These are phyloP conservation scores for Cygnus atratus DNA, from an alignment of 2,113 vertebrate genomes.

Conservation along the genomic window DNA sequence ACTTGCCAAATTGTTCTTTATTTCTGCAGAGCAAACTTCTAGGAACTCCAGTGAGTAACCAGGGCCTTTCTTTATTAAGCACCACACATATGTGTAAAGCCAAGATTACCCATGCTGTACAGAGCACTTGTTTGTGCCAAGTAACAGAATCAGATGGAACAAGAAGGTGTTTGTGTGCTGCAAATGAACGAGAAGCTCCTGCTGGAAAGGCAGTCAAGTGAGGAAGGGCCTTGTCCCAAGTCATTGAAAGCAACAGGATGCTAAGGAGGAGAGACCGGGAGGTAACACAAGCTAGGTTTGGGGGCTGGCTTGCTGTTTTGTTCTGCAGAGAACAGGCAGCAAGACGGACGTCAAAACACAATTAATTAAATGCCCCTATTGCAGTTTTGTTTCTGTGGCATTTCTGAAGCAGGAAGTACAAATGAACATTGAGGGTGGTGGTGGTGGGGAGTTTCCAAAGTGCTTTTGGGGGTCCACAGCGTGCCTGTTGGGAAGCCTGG, in stretches of 20 bases:
- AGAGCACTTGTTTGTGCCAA: neutral
- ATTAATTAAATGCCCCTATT: neutral
- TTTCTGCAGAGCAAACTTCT: slow-evolving; percentile 33
- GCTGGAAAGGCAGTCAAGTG: neutral
- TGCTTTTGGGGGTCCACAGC: fast-evolving
- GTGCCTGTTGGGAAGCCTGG: neutral
- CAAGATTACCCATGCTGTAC: neutral
- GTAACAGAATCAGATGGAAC: neutral
- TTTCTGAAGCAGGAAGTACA: neutral
- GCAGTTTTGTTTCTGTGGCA: neutral
- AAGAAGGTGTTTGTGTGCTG: neutral
- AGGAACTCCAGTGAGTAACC: neutral
- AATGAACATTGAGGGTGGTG: neutral
- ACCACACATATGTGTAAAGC: neutral
- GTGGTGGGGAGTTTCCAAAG: neutral
- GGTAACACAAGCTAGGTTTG: fast-evolving
- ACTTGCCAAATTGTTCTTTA: slow-evolving; percentile 13
- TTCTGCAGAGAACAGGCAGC: neutral
- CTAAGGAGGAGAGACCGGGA: neutral
- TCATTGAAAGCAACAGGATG: neutral
- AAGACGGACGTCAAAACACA: fast-evolving
- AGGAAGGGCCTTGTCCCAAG: neutral
- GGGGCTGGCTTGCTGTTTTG: neutral
- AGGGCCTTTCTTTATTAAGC: neutral
- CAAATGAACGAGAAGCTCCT: slow-evolving; percentile 1